Evolutionary conservation across 64 coral and sea anemone species (phyloP).

Genomic region (Stichodactyla helianthus): DNA sequence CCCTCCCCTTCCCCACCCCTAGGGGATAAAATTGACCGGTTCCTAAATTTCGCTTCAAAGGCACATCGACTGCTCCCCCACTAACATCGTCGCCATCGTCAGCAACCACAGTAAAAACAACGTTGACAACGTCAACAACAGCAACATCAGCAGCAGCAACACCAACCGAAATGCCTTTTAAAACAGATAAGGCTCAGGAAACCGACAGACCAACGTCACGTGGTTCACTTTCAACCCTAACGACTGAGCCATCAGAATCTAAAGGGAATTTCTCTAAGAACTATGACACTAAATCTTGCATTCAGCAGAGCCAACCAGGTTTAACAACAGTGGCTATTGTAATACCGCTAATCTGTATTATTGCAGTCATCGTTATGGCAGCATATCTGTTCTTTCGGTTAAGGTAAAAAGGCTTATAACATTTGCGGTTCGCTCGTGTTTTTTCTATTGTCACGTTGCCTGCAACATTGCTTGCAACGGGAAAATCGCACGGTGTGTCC

Average conservation of each 20-base stretch:
- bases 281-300: not conserved
- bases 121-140: not conserved
- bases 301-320: not conserved
- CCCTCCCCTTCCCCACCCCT: too few species aligned
- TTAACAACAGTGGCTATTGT: not conserved
- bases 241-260: not conserved
- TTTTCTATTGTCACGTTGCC: too few species aligned
- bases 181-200: not conserved
- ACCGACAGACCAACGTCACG: not conserved
- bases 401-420: not conserved
- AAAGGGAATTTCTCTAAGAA: not conserved
- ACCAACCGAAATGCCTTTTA: not conserved
- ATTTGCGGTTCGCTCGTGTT: too few species aligned
- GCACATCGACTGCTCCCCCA: not conserved
- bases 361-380: not conserved
- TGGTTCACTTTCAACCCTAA: not conserved
- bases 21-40: too few species aligned
- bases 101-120: not conserved
- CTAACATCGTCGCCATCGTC: not conserved
- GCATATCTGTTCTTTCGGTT: not conserved
- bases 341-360: not conserved
- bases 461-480: too few species aligned
- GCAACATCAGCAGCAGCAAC: not conserved
- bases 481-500: too few species aligned
- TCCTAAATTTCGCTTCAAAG: too few species aligned